Conservation (phyloP, 2,888 invertebrate genomes). For the Lepidocyrtoides sp. region DNA sequence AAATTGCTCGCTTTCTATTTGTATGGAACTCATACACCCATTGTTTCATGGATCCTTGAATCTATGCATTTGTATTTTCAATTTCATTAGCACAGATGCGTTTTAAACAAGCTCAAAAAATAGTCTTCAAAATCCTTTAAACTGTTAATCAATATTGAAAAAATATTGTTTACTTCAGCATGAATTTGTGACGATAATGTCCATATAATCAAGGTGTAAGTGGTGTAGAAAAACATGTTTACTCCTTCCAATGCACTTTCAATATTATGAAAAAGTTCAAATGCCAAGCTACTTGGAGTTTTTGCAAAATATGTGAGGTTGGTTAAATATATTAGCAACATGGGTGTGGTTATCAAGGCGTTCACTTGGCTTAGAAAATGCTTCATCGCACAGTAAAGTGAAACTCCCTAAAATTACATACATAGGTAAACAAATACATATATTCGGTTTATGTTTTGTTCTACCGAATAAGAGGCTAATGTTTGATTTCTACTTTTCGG, state of each 20-base stretch:
- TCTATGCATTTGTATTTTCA: background rate
- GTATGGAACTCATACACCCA: conserved; percentile 33
- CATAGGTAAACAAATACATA: no score
- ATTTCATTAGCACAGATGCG: background rate
- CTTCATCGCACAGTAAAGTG: conserved; percentile 19
- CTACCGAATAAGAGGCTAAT: no score
- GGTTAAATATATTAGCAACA: background rate
- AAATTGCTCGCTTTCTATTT: conserved; percentile 1
- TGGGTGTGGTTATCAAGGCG: conserved; percentile 7
- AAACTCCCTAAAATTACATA: conserved; percentile 7
- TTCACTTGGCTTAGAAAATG: background rate
- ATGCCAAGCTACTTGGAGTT: background rate
- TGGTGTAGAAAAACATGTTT: background rate
- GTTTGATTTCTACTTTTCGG: background rate
- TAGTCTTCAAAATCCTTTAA: background rate
- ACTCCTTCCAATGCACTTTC: background rate
- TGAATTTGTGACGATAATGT: conserved; percentile 9
- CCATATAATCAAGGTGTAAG: background rate
- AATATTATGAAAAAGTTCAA: background rate
- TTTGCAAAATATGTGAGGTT: conserved; percentile 4
- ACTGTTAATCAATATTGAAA: background rate
- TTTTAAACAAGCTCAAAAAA: background rate
- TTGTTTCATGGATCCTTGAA: conserved; percentile 21
- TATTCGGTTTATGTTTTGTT: no score
- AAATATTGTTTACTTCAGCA: conserved; percentile 8